Evolutionary conservation across 2,888 invertebrate species (phyloP).

Genomic region (Aporophyla lueneburgensis): DNA sequence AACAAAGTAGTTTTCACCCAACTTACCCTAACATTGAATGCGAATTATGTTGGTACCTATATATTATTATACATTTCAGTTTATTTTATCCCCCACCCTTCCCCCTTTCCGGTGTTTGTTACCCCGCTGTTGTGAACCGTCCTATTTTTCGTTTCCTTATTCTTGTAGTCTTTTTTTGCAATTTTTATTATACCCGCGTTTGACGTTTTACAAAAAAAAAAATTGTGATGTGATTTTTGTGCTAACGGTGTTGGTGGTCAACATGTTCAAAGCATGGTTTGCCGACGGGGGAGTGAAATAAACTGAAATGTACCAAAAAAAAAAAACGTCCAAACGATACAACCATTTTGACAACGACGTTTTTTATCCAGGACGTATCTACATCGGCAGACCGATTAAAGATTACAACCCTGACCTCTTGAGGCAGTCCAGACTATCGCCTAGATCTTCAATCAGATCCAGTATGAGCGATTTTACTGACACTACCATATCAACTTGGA

Average conservation of each 20-base stretch:
- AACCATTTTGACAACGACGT: slow-evolving; percentile 67
- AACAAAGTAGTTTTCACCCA: slow-evolving; percentile 73
- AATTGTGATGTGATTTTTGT: slow-evolving; percentile 82
- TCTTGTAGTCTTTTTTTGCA: slow-evolving; percentile 50
- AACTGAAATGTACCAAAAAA: slow-evolving; percentile 88
- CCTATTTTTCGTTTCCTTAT: slow-evolving; percentile 68
- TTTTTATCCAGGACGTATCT: slow-evolving; percentile 83
- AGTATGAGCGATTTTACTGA: slow-evolving; percentile 89
- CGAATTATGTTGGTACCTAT: slow-evolving; percentile 84
- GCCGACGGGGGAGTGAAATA: slow-evolving; percentile 81
- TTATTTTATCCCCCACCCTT: slow-evolving; percentile 85
- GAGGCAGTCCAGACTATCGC: slow-evolving; percentile 82
- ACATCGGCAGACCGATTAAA: slow-evolving; percentile 86
- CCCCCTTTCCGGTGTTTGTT: slow-evolving; percentile 82
- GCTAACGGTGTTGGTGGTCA: slow-evolving; percentile 83
- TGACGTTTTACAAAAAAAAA: slow-evolving; percentile 64
- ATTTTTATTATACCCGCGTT: slow-evolving; percentile 57
- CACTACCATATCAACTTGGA: slow-evolving; percentile 89
- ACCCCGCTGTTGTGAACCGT: slow-evolving; percentile 74
- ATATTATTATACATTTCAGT: slow-evolving; percentile 90
- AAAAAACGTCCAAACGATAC: slow-evolving; percentile 64
- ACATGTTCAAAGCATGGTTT: slow-evolving; percentile 81
- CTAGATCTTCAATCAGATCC: slow-evolving; percentile 87
- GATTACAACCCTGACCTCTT: slow-evolving; percentile 88
- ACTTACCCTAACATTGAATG: slow-evolving; percentile 86